These are phyloP conservation scores for Tetropium fuscum DNA, from an alignment of 2,888 invertebrate genomes.

Conservation along the genomic window DNA sequence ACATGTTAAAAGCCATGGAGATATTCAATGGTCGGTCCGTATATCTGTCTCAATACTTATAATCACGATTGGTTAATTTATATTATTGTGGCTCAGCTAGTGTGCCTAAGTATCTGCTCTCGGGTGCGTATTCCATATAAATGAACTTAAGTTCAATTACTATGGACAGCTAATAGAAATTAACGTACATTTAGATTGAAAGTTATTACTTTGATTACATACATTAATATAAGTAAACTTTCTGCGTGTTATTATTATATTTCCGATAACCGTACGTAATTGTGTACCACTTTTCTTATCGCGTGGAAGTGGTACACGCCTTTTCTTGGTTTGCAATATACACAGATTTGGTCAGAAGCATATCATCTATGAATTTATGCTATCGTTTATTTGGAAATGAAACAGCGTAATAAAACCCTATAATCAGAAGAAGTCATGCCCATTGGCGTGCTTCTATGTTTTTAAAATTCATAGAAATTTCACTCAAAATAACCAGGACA, in stretches of 20 bases:
- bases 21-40: slow-evolving; percentile 52
- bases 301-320: slow-evolving; percentile 6
- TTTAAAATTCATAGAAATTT: too few species aligned
- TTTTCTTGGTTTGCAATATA: too few species aligned
- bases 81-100: slow-evolving; percentile 47
- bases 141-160: slow-evolving; percentile 59
- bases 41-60: slow-evolving; percentile 55
- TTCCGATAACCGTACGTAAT: slow-evolving; percentile 35
- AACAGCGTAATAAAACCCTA: too few species aligned
- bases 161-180: slow-evolving; percentile 57
- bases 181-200: slow-evolving; percentile 55
- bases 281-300: slow-evolving; percentile 29
- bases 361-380: too few species aligned
- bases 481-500: too few species aligned
- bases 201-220: slow-evolving; percentile 57
- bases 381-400: too few species aligned
- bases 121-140: slow-evolving; percentile 56
- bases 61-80: slow-evolving; percentile 55
- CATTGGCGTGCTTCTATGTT: too few species aligned
- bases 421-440: too few species aligned
- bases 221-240: slow-evolving; percentile 48
- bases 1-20: slow-evolving; percentile 60
- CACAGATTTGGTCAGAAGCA: too few species aligned
- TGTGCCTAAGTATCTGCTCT: slow-evolving; percentile 44
- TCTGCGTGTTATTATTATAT: slow-evolving; percentile 45